Conservation (phyloP, 2,797 vertebrate genomes). For the Sardinella longiceps region DNA sequence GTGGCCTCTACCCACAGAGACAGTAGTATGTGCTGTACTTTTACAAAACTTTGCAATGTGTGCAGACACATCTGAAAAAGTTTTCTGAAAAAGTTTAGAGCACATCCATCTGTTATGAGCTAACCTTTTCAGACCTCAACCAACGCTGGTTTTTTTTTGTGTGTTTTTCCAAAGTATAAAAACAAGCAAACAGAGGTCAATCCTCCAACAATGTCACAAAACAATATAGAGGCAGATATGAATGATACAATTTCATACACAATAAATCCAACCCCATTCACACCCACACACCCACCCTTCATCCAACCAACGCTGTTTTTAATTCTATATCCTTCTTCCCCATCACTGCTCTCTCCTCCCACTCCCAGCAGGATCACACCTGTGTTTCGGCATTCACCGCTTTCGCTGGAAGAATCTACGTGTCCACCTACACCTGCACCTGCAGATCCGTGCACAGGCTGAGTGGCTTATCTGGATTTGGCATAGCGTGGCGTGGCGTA, state of each 20-base stretch:
- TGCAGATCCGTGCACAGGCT: background rate
- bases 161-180: too few relatives aligned
- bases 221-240: too few relatives aligned
- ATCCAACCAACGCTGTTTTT: too few relatives aligned
- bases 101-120: background rate
- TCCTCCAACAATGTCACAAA: too few relatives aligned
- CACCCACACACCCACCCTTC: too few relatives aligned
- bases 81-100: too few relatives aligned
- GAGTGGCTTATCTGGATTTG: background rate
- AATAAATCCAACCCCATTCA: too few relatives aligned
- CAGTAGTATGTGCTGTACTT: too few relatives aligned
- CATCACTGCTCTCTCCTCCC: background rate
- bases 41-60: background rate
- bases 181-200: too few relatives aligned
- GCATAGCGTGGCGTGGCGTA: background rate
- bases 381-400: conserved; percentile 26
- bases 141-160: too few relatives aligned
- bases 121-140: background rate
- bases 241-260: too few relatives aligned
- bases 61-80: conserved; percentile 5
- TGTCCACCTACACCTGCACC: background rate
- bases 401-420: background rate
- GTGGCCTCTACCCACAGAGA: background rate
- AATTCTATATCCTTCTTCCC: background rate
- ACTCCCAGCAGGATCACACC: conserved; percentile 23